These are phyloP conservation scores for Onchidella celtica DNA, from an alignment of 2,888 invertebrate species.

Conservation along the genomic window DNA sequence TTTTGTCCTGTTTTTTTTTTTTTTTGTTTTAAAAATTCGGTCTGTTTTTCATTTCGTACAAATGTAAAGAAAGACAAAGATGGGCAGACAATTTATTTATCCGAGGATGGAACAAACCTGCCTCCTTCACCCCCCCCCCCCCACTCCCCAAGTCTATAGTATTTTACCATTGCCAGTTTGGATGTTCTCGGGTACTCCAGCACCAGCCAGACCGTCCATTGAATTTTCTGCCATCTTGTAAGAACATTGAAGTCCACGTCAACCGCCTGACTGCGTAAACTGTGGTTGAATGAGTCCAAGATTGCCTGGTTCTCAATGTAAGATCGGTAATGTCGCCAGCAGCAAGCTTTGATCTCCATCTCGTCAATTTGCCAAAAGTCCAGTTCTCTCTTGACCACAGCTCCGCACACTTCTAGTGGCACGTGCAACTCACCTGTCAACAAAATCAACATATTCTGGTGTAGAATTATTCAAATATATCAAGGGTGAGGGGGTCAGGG, in stretches of 20 bases:
- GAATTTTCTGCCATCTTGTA: slow-evolving; percentile 73
- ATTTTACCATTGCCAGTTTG: slow-evolving; percentile 76
- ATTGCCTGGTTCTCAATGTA: slow-evolving; percentile 78
- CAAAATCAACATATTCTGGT: too few relatives aligned
- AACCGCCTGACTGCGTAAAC: slow-evolving; percentile 71
- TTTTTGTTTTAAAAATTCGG: too few relatives aligned
- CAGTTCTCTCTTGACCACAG: slow-evolving; percentile 78
- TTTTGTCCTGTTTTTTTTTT: too few relatives aligned
- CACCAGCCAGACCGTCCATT: slow-evolving; percentile 76
- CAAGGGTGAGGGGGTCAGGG: too few relatives aligned
- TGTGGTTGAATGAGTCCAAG: slow-evolving; percentile 75
- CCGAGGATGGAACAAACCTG: too few relatives aligned
- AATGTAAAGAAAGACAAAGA: too few relatives aligned
- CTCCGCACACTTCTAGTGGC: slow-evolving; percentile 78
- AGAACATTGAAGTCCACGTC: slow-evolving; percentile 66
- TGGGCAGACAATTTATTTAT: too few relatives aligned
- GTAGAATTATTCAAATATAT: too few relatives aligned
- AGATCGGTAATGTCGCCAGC: slow-evolving; percentile 77
- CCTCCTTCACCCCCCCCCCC: too few relatives aligned
- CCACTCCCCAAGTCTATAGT: too few relatives aligned
- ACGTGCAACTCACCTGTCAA: slow-evolving; percentile 78
- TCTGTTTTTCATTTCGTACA: too few relatives aligned
- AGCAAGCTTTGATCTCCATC: slow-evolving; percentile 77
- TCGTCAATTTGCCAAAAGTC: slow-evolving; percentile 79
- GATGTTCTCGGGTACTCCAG: slow-evolving; percentile 78